Evolutionary conservation across 2,113 vertebrate species (phyloP).

Genomic region (Geothlypis trichas): DNA sequence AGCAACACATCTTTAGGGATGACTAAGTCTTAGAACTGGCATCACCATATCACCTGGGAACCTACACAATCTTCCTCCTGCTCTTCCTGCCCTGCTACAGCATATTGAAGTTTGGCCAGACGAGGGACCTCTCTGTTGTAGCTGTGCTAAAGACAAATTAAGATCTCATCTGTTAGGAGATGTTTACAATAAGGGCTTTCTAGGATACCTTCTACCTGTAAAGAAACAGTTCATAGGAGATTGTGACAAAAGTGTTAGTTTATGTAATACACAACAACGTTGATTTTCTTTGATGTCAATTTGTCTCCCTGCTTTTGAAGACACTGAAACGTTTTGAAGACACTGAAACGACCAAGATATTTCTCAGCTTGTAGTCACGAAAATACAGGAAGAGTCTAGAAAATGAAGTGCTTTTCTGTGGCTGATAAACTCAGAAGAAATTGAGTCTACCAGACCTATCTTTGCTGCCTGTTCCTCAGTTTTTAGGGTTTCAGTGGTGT

Average conservation of each 20-base stretch:
- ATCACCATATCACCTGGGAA: background rate
- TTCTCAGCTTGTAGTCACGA: background rate
- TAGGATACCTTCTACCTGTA: background rate
- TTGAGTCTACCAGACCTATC: background rate
- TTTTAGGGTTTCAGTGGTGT: background rate
- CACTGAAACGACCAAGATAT: background rate
- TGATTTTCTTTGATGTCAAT: background rate
- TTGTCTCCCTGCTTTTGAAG: background rate
- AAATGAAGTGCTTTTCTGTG: background rate
- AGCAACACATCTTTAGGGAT: background rate
- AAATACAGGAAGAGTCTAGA: background rate
- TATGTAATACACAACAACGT: background rate
- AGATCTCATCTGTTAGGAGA: background rate
- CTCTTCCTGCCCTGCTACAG: background rate
- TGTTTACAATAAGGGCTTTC: background rate
- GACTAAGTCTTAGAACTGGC: background rate
- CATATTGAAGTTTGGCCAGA: background rate
- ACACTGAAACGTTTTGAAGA: background rate
- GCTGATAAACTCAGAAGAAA: background rate
- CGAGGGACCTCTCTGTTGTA: background rate
- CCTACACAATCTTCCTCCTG: background rate
- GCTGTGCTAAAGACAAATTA: background rate
- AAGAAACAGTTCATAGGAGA: background rate
- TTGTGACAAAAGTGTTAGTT: background rate
- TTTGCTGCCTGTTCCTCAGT: background rate